These are phyloP conservation scores for Nesidiocoris tenuis DNA, from an alignment of 2,888 invertebrate species.

Conservation along the genomic window DNA sequence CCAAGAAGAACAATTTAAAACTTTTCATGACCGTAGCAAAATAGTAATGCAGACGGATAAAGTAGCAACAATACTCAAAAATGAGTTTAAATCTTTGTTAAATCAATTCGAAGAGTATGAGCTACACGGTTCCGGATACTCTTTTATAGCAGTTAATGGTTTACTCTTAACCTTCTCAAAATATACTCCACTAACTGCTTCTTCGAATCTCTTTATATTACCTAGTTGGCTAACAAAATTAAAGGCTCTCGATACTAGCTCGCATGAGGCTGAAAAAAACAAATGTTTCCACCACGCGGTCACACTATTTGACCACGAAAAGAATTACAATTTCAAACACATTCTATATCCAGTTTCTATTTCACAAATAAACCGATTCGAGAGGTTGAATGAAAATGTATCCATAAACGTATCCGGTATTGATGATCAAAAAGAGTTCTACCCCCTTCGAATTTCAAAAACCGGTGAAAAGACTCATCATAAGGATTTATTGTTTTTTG, in stretches of 20 bases:
- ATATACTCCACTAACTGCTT: neutral
- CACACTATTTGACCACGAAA: neutral
- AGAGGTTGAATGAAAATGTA: neutral
- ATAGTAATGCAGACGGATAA: neutral
- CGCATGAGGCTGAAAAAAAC: neutral
- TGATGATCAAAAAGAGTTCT: neutral
- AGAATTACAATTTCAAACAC: neutral
- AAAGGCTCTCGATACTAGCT: neutral
- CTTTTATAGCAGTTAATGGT: neutral
- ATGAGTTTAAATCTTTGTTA: neutral
- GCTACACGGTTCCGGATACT: neutral
- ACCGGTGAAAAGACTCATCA: neutral
- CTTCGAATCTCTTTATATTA: neutral
- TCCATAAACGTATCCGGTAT: neutral
- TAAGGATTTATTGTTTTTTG: neutral
- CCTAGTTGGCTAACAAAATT: neutral
- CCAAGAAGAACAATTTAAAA: neutral
- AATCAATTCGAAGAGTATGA: neutral
- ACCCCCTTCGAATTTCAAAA: neutral
- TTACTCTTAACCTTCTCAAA: neutral
- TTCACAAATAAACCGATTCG: neutral
- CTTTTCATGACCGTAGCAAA: neutral
- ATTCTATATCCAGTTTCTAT: neutral
- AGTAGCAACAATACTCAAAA: neutral
- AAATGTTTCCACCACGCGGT: neutral